These are phyloP conservation scores for Ovibos moschatus DNA, from an alignment of 2,113 vertebrate species.

Conservation along the genomic window DNA sequence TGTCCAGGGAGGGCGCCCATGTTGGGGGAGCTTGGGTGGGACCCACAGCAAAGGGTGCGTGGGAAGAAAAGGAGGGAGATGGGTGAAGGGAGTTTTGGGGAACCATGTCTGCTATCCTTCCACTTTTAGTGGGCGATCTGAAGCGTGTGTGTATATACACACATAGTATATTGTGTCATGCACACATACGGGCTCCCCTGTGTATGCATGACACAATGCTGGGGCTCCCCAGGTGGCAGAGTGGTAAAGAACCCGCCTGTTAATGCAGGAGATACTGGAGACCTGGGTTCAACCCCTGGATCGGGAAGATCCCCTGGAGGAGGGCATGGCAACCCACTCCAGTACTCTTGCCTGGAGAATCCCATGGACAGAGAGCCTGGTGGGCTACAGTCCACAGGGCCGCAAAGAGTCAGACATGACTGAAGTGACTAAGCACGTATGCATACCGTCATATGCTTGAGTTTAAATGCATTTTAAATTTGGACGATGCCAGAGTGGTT, in stretches of 20 bases:
- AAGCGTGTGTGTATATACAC: too few relatives aligned
- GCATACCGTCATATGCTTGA: accelerated
- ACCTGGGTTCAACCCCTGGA: background rate
- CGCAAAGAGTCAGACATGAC: background rate
- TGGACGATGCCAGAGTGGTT: background rate
- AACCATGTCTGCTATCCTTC: accelerated
- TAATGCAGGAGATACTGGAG: background rate
- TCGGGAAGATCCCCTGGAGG: background rate
- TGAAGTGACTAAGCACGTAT: background rate
- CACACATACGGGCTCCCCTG: accelerated
- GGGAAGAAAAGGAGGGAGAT: background rate
- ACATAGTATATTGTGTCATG: background rate
- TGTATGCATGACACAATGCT: accelerated
- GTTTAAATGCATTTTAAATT: background rate
- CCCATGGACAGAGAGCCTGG: background rate
- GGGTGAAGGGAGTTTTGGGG: background rate
- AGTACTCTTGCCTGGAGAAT: background rate
- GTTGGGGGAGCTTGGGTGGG: accelerated
- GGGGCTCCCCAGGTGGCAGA: too few relatives aligned
- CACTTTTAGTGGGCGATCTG: accelerated
- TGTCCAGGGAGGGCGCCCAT: background rate
- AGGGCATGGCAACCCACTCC: background rate
- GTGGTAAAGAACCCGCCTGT: background rate
- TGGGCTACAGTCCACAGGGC: background rate
- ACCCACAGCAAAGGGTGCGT: accelerated